Base-by-base conservation (phyloP, 2,888 invertebrate genomes). In the Buathra laborator region DNA sequence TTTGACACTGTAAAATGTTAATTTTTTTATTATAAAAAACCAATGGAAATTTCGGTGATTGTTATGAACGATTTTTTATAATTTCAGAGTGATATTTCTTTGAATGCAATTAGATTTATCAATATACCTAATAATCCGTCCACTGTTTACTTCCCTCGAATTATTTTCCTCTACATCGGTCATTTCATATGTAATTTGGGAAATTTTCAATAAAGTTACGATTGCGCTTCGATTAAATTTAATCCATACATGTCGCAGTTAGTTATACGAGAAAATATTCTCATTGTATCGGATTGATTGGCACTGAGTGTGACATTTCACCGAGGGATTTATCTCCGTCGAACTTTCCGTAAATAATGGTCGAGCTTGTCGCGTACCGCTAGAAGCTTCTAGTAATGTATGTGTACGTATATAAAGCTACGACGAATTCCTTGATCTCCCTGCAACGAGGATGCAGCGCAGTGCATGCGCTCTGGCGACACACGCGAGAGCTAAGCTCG, bases 391-490 rank as follows among this genome's bases (percentile, higher is more conserved):
- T 53, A 51, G 51, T 70, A 46, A 78, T 48, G 29, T 59, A 78
- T 66, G 77, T 72, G 16, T 32, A 44, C 14, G 44, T 46, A 66
- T 48, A 43, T 53, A 32, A 44, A 37, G 19, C 32, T 43, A 64
- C 64, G 66, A 62, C 71, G 77, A 71, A 83, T 83, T 83, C 67
- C 71, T 59, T 51, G 77, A 83, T 83, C 77, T 78, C 24, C 19
- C 12, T 43, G 67, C 29, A 59, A 82, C 59, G 56, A 62, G 71
- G 62, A 76, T 64, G 48, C 66, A 74, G 78, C 81, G 37, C 66
- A 29, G 62, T 53, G 76, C 66, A 71, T 37, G 68, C 24, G 7
- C 68, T 78, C 68, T 62, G 75, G 81, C 46, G 51, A 48, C 43
- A n/a, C 67, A 43, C 24, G 59, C 24, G 7, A 19, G 3, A 44